Evolutionary conservation across 2,113 vertebrate genomes (phyloP).

Genomic region (Psettodes erumei): DNA sequence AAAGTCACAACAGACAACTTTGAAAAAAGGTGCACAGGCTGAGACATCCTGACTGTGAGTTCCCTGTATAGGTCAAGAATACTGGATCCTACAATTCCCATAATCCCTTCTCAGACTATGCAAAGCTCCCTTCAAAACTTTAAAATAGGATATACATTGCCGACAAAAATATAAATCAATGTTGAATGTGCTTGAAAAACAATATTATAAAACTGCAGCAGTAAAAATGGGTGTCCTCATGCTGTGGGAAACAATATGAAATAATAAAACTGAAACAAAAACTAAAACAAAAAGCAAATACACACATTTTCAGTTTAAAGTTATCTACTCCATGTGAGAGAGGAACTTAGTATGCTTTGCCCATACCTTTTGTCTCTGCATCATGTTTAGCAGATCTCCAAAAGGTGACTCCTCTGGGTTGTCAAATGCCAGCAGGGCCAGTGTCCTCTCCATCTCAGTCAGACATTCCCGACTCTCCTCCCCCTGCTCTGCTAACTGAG

Average conservation of each 20-base stretch:
- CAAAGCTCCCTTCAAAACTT: neutral
- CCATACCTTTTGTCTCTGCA: conserved; percentile 96
- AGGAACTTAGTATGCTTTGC: neutral
- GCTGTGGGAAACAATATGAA: no score
- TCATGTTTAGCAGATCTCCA: conserved; percentile 96
- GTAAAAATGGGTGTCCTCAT: no score
- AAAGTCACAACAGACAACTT: neutral
- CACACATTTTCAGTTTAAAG: neutral
- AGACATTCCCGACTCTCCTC: conserved; percentile 98
- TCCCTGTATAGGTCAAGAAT: neutral
- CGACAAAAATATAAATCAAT: no score
- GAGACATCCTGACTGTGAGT: neutral
- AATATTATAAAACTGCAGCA: neutral
- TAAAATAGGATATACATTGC: no score
- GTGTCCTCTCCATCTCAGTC: conserved; percentile 97
- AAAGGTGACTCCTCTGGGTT: conserved; percentile 97
- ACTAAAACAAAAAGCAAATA: no score
- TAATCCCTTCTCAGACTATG: neutral
- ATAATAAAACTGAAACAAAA: no score
- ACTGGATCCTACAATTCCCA: neutral
- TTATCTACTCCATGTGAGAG: neutral
- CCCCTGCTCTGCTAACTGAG: conserved; percentile 96
- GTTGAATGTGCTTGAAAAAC: no score
- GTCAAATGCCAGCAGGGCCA: conserved; percentile 95
- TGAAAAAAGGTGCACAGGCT: neutral